A percentile compares a stretch with the other conserved stretches of the same genome.
phyloP scores from a whole-genome alignment of 2,888 invertebrate genomes.

The Ferrisia virgata region DNA sequence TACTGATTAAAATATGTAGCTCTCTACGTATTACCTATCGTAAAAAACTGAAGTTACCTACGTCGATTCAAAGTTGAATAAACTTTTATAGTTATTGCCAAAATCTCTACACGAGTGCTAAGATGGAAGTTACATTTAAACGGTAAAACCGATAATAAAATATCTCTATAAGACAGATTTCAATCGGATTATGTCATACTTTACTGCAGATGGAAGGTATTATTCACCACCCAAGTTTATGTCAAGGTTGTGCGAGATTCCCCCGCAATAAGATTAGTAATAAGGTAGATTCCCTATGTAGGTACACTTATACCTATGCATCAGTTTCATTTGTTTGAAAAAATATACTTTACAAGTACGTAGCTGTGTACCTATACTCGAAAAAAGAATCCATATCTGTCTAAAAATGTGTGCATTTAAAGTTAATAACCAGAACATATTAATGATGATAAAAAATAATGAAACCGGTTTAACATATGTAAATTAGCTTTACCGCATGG shows the following conservation, averaged over 20 bases:
- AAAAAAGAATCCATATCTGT: not conserved
- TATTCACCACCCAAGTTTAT: not conserved
- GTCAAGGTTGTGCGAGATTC: not conserved
- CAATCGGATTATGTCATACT: not conserved
- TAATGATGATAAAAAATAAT: not conserved
- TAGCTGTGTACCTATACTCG: not conserved
- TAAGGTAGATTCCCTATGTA: too few species aligned
- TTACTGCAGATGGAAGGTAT: not conserved
- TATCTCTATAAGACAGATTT: not conserved
- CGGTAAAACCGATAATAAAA: not conserved
- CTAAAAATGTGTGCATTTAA: not conserved
- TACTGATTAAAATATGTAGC: too few species aligned
- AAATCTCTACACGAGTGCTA: not conserved
- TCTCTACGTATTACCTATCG: too few species aligned
- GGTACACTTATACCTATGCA: too few species aligned
- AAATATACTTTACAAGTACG: not conserved
- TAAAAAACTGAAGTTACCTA: too few species aligned
- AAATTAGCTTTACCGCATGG: constrained; percentile 5
- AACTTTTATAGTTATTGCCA: too few species aligned
- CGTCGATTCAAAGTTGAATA: too few species aligned
- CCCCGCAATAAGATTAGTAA: not conserved
- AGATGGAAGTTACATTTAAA: not conserved
- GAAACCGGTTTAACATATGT: constrained; percentile 3
- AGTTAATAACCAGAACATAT: constrained; percentile 12
- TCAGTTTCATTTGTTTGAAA: not conserved